Evolutionary conservation across 2,888 invertebrate genomes (phyloP).

Genomic region (Romanomermis culicivorax): DNA sequence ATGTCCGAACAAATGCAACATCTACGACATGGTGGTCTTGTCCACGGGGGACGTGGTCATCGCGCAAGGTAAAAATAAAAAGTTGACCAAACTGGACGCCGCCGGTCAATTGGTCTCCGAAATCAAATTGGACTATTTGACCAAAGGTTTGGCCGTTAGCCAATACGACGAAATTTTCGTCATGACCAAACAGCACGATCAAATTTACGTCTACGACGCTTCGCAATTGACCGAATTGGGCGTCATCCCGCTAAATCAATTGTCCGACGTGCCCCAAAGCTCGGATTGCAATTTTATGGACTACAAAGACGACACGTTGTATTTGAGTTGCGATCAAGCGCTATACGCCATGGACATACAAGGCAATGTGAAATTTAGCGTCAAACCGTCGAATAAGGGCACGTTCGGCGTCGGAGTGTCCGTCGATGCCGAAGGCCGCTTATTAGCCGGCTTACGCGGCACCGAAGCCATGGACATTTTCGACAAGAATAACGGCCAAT

Average conservation of each 20-base stretch:
- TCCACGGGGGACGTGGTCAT: constrained; percentile 9
- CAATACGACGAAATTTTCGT: constrained; percentile 8
- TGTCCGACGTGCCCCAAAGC: neutral
- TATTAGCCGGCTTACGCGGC: constrained; percentile 10
- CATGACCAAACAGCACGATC: constrained; percentile 10
- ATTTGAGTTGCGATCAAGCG: constrained; percentile 9
- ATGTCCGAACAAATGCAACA: constrained; percentile 7
- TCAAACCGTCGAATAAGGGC: neutral
- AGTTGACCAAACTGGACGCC: constrained; percentile 4
- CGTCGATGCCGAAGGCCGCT: neutral
- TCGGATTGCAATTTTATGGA: constrained; percentile 11
- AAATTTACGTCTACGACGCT: constrained; percentile 9
- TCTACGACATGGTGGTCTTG: constrained; percentile 11
- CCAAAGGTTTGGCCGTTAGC: constrained; percentile 8
- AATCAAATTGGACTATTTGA: constrained; percentile 4
- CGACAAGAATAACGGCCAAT: constrained; percentile 3
- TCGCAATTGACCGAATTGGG: constrained; percentile 3
- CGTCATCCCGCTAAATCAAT: constrained; percentile 1
- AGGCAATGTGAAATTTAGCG: neutral
- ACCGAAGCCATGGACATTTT: constrained; percentile 9
- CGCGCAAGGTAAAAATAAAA: constrained; percentile 6
- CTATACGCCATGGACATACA: constrained; percentile 5
- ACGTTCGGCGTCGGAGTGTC: constrained; percentile 10
- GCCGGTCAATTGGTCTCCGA: neutral
- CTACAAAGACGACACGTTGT: neutral